Percentiles rank a stretch among this genome's conserved stretches.
phyloP scores from a whole-genome alignment of 2,888 invertebrate genomes.

The Epistrophella euchroma region DNA sequence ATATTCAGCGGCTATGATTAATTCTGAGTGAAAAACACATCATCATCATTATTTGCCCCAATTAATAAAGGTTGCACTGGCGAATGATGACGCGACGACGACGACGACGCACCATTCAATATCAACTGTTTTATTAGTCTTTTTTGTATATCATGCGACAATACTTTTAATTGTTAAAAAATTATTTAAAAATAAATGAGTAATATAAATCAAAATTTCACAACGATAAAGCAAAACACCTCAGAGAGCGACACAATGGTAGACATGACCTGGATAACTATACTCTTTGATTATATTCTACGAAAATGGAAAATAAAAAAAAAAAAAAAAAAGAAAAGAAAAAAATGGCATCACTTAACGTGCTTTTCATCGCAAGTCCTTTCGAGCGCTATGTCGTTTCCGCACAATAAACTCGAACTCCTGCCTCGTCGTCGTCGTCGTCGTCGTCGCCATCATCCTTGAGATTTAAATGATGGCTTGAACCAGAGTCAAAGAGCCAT shows the following conservation, averaged over 20 bases:
- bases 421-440: too few species aligned
- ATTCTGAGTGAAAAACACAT: background rate
- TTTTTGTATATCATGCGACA: slow-evolving; percentile 27
- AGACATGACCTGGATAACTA: slow-evolving; percentile 65
- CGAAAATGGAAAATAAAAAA: slow-evolving; percentile 7
- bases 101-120: slow-evolving; percentile 59
- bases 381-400: slow-evolving; percentile 55
- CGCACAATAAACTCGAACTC: slow-evolving; percentile 55
- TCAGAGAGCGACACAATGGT: slow-evolving; percentile 47
- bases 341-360: slow-evolving; percentile 59
- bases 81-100: slow-evolving; percentile 13
- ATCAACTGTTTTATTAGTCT: background rate
- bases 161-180: slow-evolving; percentile 41
- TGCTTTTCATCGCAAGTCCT: slow-evolving; percentile 62
- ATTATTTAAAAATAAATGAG: background rate
- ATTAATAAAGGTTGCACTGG: slow-evolving; percentile 35
- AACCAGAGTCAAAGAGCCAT: background rate
- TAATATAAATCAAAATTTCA: background rate
- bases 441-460: background rate
- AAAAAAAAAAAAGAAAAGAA: background rate
- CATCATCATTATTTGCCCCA: background rate
- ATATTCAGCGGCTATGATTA: background rate
- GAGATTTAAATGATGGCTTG: background rate
- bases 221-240: slow-evolving; percentile 40
- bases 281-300: slow-evolving; percentile 57